Evolutionary conservation across 2,797 vertebrate genomes (phyloP).

Genomic region (Okamejei kenojei): DNA sequence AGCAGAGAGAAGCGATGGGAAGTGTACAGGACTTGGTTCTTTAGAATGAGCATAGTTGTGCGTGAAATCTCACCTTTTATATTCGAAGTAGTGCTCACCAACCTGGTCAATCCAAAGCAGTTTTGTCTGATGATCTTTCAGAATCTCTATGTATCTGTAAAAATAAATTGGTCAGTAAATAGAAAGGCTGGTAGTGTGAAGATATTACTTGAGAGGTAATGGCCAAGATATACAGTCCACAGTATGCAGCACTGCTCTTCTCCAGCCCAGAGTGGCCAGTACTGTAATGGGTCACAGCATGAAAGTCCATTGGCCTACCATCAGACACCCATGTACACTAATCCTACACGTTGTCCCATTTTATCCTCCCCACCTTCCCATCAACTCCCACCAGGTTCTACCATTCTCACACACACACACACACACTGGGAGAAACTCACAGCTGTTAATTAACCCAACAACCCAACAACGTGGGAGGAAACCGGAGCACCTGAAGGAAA

Average conservation of each 20-base stretch:
- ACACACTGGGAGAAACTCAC: no score
- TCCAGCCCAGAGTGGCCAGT: background rate
- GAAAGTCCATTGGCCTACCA: no score
- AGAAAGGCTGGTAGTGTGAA: background rate
- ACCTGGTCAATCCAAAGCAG: conserved; percentile 79
- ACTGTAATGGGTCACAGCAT: no score
- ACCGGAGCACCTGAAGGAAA: no score
- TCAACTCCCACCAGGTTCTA: no score
- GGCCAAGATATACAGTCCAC: background rate
- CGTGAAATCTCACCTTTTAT: conserved; percentile 70
- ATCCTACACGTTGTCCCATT: no score
- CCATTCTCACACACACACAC: no score
- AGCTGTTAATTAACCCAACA: no score
- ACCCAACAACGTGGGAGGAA: no score
- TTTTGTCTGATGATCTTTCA: conserved; percentile 81
- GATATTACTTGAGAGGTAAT: background rate
- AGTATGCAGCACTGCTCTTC: background rate
- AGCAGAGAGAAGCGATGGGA: background rate
- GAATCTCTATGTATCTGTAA: conserved; percentile 78
- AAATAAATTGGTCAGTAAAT: conserved; percentile 27
- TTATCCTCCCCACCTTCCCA: no score
- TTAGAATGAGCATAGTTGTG: background rate
- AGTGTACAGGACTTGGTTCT: background rate
- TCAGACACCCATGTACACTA: no score
- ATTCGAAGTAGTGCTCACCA: conserved; percentile 83